phyloP scores from a whole-genome alignment of 2,113 vertebrate genomes.

The Halichoerus grypus region DNA sequence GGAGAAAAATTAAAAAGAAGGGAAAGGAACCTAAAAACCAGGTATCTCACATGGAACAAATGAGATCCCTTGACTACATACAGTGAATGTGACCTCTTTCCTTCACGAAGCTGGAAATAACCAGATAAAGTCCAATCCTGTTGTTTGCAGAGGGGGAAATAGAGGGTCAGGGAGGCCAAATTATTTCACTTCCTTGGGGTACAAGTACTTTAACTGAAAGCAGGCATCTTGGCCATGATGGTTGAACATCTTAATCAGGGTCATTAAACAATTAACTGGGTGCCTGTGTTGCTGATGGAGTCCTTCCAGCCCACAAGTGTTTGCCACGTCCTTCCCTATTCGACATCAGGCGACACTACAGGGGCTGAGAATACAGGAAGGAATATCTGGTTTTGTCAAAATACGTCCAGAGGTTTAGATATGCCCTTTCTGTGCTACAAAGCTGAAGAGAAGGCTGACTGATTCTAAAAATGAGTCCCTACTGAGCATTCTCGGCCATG shows the following conservation, averaged over 20 bases:
- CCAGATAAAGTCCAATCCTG: slow-evolving; percentile 22
- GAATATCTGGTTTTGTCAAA: slow-evolving; percentile 6
- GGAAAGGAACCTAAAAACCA: slow-evolving; percentile 7
- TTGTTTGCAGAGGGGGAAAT: slow-evolving; percentile 58
- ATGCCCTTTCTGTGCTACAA: neutral
- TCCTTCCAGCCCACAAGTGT: neutral
- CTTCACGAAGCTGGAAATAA: slow-evolving; percentile 33
- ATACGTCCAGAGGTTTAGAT: neutral
- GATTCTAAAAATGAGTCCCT: neutral
- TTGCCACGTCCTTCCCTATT: neutral
- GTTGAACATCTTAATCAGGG: neutral
- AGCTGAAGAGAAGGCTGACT: neutral
- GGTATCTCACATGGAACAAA: slow-evolving; percentile 29
- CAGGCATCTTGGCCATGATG: neutral
- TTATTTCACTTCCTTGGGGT: slow-evolving; percentile 42
- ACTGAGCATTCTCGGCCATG: neutral
- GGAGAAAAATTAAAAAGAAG: neutral
- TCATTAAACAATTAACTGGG: neutral
- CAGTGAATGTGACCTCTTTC: slow-evolving; percentile 48
- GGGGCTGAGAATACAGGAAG: neutral
- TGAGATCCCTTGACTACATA: neutral
- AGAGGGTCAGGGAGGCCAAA: neutral
- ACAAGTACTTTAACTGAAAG: slow-evolving; percentile 13
- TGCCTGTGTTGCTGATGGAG: neutral
- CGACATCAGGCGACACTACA: neutral